Evolutionary conservation across 23 tunicate species (phyloP).

Genomic region (Clavelina lepadiformis): DNA sequence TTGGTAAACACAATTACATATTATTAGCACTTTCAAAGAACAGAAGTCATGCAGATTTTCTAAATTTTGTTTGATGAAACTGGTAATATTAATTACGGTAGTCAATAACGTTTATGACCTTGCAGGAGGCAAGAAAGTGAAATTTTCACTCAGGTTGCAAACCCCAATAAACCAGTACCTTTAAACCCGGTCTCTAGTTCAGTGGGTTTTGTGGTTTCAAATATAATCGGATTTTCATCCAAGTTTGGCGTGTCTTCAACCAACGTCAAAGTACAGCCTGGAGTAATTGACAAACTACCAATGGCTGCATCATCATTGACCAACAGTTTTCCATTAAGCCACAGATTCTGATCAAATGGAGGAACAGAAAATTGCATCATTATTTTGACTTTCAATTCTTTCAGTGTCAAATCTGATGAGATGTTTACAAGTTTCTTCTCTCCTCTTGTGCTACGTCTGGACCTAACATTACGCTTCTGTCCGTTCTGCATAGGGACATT

Average conservation of each 20-base stretch:
- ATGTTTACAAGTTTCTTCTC: slow-evolving; percentile 48
- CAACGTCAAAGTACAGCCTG: slow-evolving; percentile 34
- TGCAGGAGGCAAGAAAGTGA: no score
- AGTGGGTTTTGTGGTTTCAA: slow-evolving; percentile 27
- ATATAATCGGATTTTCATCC: slow-evolving; percentile 24
- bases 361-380: slow-evolving; percentile 71
- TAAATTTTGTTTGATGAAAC: no score
- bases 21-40: no score
- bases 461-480: not conserved
- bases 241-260: slow-evolving; percentile 59
- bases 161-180: slow-evolving; percentile 66
- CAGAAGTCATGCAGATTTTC: no score
- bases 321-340: slow-evolving; percentile 35
- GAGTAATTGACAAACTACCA: slow-evolving; percentile 38
- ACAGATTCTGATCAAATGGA: slow-evolving; percentile 88
- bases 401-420: slow-evolving; percentile 65
- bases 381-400: slow-evolving; percentile 62
- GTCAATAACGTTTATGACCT: no score
- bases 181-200: slow-evolving; percentile 71
- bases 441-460: slow-evolving; percentile 44
- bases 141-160: no score
- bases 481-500: not conserved
- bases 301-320: slow-evolving; percentile 39
- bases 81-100: no score
- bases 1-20: no score